Evolutionary conservation across 2,797 vertebrate genomes (phyloP), one percentile per base, ranked within the genome.

Genomic region (Odontamblyopus rebecca): DNA sequence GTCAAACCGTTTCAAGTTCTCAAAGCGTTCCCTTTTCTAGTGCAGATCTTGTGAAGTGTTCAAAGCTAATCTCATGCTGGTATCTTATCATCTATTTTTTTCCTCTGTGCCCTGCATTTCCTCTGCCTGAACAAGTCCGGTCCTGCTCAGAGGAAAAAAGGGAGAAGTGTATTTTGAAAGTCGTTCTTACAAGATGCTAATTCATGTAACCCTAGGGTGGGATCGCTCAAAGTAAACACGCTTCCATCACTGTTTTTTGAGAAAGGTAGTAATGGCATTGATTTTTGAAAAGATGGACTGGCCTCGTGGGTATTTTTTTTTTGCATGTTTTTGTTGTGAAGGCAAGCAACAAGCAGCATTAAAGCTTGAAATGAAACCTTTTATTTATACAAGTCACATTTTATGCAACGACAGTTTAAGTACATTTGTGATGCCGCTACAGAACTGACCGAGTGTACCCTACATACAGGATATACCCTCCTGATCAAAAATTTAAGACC

Each of bases 91-190:
- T 83, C 86, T 74, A 77, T 76, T 51, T 3, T 57, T 61, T 38
- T 32, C 61, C 27, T 51, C 19, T 57, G 71, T 71, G 61, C 68
- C 67, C 77, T 79, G 64, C 75, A 15, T 48, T 79, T 90, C 85
- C 61, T 82, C 78, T 76, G 82, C 82, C 81, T 53, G 67, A 68
- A 75, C 89, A 89, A 86, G 92, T 83, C 83, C 73, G 41, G 71
- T 80, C 92, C 75, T 90, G 93, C 54, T n/a, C 63, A 26, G 4
- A 54, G 61, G 70, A 68, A 68, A 53, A 69, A 64, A 80, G 19
- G 19, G 72, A 8, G 35, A 9, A 38, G 30, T 68, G 68, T 35
- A 59, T 72, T 62, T 35, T 66, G 60, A 44, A 9, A 56, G 61
- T 5, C 4, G 30, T 30, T 68, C 71, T 44, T 74, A 48, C 73